Evolutionary conservation across 1,140 invertebrate genomes (phyloP), one percentile per base, ranked within the genome.

Genomic region (Conopomorpha cramerella): DNA sequence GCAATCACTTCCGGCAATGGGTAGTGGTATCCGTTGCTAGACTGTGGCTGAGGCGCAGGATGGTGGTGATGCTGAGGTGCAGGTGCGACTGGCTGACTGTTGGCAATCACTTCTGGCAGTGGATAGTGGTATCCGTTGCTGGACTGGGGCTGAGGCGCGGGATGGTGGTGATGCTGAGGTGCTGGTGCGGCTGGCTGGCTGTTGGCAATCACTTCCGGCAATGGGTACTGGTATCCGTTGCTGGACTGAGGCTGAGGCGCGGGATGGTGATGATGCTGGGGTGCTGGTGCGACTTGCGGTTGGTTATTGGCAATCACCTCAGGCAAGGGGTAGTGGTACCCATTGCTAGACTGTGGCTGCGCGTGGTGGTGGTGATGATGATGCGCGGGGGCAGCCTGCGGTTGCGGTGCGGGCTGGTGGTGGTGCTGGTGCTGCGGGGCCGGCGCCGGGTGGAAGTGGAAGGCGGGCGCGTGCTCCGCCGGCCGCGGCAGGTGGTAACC

Each of bases 401-500:
- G 39, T 18, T 40, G 35, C 2, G 38, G 43, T 1, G 38, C 28
- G 26, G 12, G 25, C 2, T 34, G 49, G 7, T 33, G 17, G 1
- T 32, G 30, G 13, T 26, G 40, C 14, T 31, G 36, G 1, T 41
- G 46, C 13, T 32, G 44, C 10, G 41, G 44, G 3, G 18, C 39
- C 11, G 45, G 41, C 11, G 42, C 34, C 17, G 43, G 47, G 12
- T 17, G 38, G 15, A 59, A 66, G 16, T 49, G 45, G 33, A 70
- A 55, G 17, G 39, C 36, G 0, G 60, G 67, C 1, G 54, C 50
- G 15, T 63, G 48, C 11, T 50, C 36, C 7, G 48, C 56, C 8
- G 68, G 68, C 7, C 61, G 55, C 3, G 59, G 56, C 23, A 71
- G 33, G 30, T 66, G 58, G 39, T 73, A 73, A n/a, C n/a, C n/a